phyloP scores from a whole-genome alignment of 2,888 invertebrate genomes.

The Labia minor region DNA sequence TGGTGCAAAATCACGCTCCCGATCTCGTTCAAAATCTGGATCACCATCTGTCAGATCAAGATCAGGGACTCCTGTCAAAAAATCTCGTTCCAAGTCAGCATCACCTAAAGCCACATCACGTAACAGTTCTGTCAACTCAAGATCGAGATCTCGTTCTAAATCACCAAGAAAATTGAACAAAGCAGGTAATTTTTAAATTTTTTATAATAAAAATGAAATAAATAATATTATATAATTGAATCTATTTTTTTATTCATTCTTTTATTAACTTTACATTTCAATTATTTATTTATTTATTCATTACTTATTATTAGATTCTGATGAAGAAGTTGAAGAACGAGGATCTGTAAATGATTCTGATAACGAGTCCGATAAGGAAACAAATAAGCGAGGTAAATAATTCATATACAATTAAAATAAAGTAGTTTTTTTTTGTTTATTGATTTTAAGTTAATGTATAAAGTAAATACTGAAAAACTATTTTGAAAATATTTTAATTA shows the following conservation, averaged over 20 bases:
- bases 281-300: not conserved
- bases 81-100: slow-evolving; percentile 22
- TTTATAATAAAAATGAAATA: not conserved
- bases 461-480: no score
- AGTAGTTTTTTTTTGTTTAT: no score
- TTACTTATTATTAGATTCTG: slow-evolving; percentile 23
- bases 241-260: not conserved
- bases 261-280: not conserved
- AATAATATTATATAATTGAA: not conserved
- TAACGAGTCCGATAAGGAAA: slow-evolving; percentile 27
- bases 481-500: no score
- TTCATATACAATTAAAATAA: not conserved
- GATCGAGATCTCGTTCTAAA: slow-evolving; percentile 20
- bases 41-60: slow-evolving; percentile 1
- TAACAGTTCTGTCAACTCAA: slow-evolving; percentile 4
- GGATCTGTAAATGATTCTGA: slow-evolving; percentile 31
- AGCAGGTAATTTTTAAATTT: not conserved
- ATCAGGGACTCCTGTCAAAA: slow-evolving; percentile 13
- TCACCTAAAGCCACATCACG: slow-evolving; percentile 21
- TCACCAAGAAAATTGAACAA: not conserved
- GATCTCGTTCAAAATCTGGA: slow-evolving; percentile 23
- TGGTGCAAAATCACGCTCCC: slow-evolving; percentile 21
- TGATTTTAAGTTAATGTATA: no score
- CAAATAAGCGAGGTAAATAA: not conserved
- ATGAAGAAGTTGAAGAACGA: slow-evolving; percentile 30